phyloP scores from a whole-genome alignment of 2,113 vertebrate genomes.

The Leucopternis melanops region DNA sequence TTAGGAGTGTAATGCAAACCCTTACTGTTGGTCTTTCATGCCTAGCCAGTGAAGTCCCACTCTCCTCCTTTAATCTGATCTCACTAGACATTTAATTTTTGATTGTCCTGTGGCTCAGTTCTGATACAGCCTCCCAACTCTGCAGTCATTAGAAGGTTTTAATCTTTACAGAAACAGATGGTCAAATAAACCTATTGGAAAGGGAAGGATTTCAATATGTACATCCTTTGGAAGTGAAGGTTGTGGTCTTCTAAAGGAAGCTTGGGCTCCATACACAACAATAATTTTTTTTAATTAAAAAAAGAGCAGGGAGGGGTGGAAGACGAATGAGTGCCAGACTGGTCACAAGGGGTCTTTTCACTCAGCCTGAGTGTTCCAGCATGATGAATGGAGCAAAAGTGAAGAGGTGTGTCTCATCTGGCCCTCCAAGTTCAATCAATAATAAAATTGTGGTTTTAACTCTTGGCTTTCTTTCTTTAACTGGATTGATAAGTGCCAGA shows the following conservation, averaged over 20 bases:
- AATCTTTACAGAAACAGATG: conserved; percentile 26
- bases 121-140: not conserved
- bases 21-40: not conserved
- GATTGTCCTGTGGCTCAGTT: not conserved
- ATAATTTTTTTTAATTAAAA: not conserved
- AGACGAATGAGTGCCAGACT: not conserved
- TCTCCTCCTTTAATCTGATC: not conserved
- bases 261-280: not conserved
- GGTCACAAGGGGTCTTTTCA: not conserved
- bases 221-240: conserved; percentile 2
- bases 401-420: not conserved
- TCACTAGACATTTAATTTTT: not conserved
- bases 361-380: not conserved
- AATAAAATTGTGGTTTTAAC: conserved; percentile 19
- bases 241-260: conserved; percentile 19
- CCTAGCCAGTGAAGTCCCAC: not conserved
- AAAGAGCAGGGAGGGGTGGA: fast-evolving
- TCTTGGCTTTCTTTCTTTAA: conserved; percentile 2
- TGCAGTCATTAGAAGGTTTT: not conserved
- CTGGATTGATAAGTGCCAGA: not conserved
- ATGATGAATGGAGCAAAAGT: not conserved
- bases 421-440: not conserved
- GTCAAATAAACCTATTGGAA: not conserved
- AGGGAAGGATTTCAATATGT: not conserved
- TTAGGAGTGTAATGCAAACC: not conserved